A percentile compares a stretch with the other conserved stretches of the same genome.
Conservation (phyloP, 2,888 invertebrate species). For the Eristalis pertinax region DNA sequence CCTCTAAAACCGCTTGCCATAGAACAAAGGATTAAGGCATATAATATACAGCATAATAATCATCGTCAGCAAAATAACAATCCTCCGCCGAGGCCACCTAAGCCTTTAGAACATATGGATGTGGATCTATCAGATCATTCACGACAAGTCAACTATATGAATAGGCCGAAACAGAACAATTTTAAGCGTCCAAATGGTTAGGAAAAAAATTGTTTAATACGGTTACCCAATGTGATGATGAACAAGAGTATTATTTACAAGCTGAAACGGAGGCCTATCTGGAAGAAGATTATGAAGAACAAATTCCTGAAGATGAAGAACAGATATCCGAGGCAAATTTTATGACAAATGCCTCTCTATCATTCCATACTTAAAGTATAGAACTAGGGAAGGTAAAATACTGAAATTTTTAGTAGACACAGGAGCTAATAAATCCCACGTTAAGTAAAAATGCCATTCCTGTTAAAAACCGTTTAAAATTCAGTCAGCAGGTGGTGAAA, state of each 20-base stretch:
- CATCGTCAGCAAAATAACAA: neutral
- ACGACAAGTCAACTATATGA: neutral
- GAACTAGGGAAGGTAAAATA: too few relatives aligned
- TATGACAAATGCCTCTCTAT: conserved; percentile 1
- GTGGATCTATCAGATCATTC: neutral
- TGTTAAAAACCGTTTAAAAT: neutral
- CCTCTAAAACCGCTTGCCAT: neutral
- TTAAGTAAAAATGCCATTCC: neutral
- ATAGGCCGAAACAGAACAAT: neutral
- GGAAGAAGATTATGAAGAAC: neutral
- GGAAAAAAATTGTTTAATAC: neutral
- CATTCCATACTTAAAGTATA: neutral
- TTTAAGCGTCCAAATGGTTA: neutral
- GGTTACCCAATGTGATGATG: neutral
- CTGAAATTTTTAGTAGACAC: neutral
- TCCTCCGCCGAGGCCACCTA: too few relatives aligned
- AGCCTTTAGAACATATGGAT: too few relatives aligned
- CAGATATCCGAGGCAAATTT: neutral
- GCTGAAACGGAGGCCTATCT: neutral
- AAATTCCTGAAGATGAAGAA: too few relatives aligned
- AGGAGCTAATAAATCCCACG: neutral
- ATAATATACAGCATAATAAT: neutral
- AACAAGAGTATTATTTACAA: neutral
- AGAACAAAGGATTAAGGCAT: conserved; percentile 3
- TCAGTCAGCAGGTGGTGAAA: neutral